Evolutionary conservation across 2,113 vertebrate genomes (phyloP).

Genomic region (Coracopsis vasa): DNA sequence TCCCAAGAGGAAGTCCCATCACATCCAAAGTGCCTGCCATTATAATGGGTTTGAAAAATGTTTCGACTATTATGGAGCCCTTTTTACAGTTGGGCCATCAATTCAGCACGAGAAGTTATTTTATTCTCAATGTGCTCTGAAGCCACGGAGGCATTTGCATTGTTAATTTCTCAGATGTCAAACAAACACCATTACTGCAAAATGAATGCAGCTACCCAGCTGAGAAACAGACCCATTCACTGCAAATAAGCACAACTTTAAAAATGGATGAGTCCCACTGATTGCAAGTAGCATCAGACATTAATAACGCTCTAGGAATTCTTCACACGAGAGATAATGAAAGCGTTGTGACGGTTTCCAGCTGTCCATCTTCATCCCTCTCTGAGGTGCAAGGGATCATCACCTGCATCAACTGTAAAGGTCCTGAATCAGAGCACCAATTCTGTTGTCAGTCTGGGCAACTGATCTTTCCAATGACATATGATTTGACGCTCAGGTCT

Average conservation of each 20-base stretch:
- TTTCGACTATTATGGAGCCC: neutral
- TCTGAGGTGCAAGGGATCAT: neutral
- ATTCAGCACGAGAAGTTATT: conserved; percentile 26
- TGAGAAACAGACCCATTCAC: conserved; percentile 57
- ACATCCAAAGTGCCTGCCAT: neutral
- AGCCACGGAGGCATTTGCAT: conserved; percentile 58
- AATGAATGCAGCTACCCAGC: conserved; percentile 64
- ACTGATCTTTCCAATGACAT: neutral
- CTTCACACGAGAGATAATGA: neutral
- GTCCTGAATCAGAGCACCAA: neutral
- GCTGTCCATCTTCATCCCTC: neutral
- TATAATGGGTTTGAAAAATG: conserved; percentile 8
- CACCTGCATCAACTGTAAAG: neutral
- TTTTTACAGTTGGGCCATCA: neutral
- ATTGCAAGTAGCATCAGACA: conserved; percentile 37
- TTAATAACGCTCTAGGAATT: conserved; percentile 43
- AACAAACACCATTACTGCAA: conserved; percentile 64
- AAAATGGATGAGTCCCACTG: conserved; percentile 57
- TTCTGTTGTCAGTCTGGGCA: neutral
- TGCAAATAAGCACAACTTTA: conserved; percentile 36
- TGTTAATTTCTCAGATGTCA: conserved; percentile 69
- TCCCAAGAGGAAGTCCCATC: neutral
- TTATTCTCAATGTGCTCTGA: neutral
- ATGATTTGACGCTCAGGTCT: neutral
- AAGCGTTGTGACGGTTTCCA: neutral